Evolutionary conservation across 1,140 invertebrate genomes (phyloP), one percentile per base, ranked within the genome.

Genomic region (Drosophila biarmipes): DNA sequence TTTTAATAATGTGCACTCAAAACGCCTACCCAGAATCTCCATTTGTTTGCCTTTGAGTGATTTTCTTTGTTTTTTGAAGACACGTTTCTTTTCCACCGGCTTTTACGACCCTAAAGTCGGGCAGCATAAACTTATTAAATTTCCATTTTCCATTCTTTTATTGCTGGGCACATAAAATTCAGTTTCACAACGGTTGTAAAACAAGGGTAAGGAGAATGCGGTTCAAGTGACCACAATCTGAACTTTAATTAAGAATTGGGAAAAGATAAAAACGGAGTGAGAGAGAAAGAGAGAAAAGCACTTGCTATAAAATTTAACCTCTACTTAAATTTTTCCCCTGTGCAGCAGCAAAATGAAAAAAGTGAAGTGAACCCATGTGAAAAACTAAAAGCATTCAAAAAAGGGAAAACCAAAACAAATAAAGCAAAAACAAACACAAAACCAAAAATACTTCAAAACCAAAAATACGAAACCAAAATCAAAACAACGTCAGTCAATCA

Each of bases 71-170:
- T 84, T 82, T 64, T 12, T 14, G 8, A 46, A 67, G 63, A 67
- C 63, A 69, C 31, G 40, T 48, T 67, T 68, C 73, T 49, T 45
- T 56, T 45, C 35, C 29, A 43, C 35, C 53, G 21, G 43, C 48
- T 81, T 87, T 86, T 86, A 87, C 37, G 49, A 31, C 64, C 82
- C 58, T 78, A 78, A 87, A 75, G 49, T 77, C 66, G 56, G 62
- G 62, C 58, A 51, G 29, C 45, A 67, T 51, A 67, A 67, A 67
- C 59, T 87, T 86, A 86, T 86, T 86, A 86, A 86, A 87, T 86
- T 86, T 87, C 82, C 81, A 86, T 85, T 86, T 86, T 87, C 82
- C 81, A 86, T 85, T 76, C 62, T 78, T 81, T 73, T 66, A 55
- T 64, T 54, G 54, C 46, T 21, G 58, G 67, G 31, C 55, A 72